A percentile compares a stretch with the other conserved stretches of the same genome.
Conservation (phyloP, 1,140 invertebrate genomes). For the Asbolus verrucosus region DNA sequence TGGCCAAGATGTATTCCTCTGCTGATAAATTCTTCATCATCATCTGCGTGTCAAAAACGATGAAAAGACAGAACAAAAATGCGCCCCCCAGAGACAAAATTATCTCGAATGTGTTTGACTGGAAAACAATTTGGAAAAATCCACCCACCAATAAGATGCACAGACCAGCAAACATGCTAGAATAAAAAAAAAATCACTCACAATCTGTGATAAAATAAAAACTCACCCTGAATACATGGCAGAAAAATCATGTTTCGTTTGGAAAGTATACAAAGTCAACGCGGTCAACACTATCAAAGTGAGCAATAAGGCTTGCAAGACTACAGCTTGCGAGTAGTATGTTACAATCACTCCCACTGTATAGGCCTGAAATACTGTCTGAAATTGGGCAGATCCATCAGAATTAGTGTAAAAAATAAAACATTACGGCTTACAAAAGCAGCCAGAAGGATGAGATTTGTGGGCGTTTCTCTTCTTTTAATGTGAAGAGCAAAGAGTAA, state of each 20-base stretch:
- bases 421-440: slow-evolving; percentile 76
- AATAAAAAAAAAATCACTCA: slow-evolving; percentile 61
- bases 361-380: slow-evolving; percentile 81
- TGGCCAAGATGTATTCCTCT: slow-evolving; percentile 82
- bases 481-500: slow-evolving; percentile 73
- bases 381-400: slow-evolving; percentile 61
- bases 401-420: slow-evolving; percentile 1
- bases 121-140: slow-evolving; percentile 80
- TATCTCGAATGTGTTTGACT: slow-evolving; percentile 76
- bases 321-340: slow-evolving; percentile 76
- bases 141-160: slow-evolving; percentile 79
- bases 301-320: slow-evolving; percentile 81
- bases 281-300: slow-evolving; percentile 78
- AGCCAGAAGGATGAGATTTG: slow-evolving; percentile 75
- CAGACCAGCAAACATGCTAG: slow-evolving; percentile 78
- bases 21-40: slow-evolving; percentile 78
- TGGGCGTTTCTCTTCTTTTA: slow-evolving; percentile 75
- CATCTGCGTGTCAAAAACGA: slow-evolving; percentile 75
- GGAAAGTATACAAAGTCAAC: slow-evolving; percentile 82
- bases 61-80: slow-evolving; percentile 78
- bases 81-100: slow-evolving; percentile 77
- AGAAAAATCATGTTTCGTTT: slow-evolving; percentile 86
- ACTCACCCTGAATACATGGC: slow-evolving; percentile 79
- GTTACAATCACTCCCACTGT: slow-evolving; percentile 81
- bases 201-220: not conserved